Percentiles rank a stretch among this genome's conserved stretches.
Evolutionary conservation across 2,113 vertebrate genomes (phyloP).

Genomic region (Gymnobelideus leadbeateri): DNA sequence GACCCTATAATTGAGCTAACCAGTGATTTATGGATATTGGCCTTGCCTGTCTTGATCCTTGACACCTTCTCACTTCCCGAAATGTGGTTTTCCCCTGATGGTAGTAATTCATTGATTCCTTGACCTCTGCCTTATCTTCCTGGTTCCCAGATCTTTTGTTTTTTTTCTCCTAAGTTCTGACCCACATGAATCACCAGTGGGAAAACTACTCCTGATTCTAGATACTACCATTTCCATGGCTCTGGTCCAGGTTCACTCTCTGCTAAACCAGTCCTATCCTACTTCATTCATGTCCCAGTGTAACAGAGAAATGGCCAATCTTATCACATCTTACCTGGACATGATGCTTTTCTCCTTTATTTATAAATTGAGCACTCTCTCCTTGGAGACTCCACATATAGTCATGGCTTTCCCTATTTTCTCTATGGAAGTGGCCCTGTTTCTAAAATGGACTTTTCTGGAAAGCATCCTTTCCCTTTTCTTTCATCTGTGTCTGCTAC

Average conservation of each 20-base stretch:
- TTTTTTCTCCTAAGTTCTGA: not conserved
- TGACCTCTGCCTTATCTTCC: not conserved
- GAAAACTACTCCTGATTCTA: not conserved
- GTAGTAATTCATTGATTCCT: not conserved
- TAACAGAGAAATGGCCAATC: not conserved
- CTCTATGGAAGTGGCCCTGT: not conserved
- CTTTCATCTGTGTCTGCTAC: not conserved
- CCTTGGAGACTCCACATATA: not conserved
- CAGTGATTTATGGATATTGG: not conserved
- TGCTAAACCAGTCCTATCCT: not conserved
- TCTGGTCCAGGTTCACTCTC: not conserved
- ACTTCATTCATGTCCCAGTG: not conserved
- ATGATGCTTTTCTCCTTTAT: not conserved
- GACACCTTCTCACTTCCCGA: not conserved
- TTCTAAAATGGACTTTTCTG: not conserved
- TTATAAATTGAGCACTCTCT: not conserved
- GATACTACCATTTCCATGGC: not conserved
- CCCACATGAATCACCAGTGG: not conserved
- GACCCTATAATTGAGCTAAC: not conserved
- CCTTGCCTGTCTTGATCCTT: not conserved
- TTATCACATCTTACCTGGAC: slow-evolving; percentile 24
- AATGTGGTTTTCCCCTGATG: not conserved
- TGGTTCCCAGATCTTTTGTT: not conserved
- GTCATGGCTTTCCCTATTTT: not conserved
- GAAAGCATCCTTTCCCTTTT: not conserved